phyloP scores from a whole-genome alignment of 2,888 invertebrate species.

The Pristionchus arcanus region DNA sequence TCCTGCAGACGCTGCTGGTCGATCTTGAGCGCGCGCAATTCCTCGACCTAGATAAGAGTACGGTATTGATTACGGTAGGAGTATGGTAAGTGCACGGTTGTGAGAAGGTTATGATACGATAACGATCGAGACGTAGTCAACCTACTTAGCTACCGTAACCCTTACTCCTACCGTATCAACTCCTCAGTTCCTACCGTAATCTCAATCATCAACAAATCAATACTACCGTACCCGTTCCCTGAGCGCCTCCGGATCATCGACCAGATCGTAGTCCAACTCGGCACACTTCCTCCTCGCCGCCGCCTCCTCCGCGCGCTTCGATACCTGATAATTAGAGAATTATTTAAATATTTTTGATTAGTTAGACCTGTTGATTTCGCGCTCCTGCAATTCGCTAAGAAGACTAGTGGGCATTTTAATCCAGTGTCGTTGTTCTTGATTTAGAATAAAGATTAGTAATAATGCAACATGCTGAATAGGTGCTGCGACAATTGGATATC shows the following conservation, averaged over 20 bases:
- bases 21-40: neutral
- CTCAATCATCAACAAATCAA: neutral
- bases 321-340: neutral
- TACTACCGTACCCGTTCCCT: constrained; percentile 17
- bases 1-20: neutral
- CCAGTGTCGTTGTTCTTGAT: neutral
- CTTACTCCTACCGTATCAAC: neutral
- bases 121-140: too few species aligned
- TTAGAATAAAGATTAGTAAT: neutral
- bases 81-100: neutral
- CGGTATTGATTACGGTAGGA: neutral
- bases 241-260: constrained; percentile 16
- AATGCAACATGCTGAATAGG: neutral
- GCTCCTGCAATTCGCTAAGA: too few species aligned
- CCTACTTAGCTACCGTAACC: neutral
- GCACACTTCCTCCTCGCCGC: neutral
- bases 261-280: neutral
- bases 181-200: neutral
- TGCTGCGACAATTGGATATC: too few species aligned
- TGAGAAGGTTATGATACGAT: too few species aligned
- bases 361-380: neutral
- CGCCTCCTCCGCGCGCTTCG: neutral
- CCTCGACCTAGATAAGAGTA: neutral
- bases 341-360: neutral
- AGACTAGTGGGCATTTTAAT: neutral